phyloP scores from a whole-genome alignment of 2,888 invertebrate genomes.

The Ditula angustiorana region DNA sequence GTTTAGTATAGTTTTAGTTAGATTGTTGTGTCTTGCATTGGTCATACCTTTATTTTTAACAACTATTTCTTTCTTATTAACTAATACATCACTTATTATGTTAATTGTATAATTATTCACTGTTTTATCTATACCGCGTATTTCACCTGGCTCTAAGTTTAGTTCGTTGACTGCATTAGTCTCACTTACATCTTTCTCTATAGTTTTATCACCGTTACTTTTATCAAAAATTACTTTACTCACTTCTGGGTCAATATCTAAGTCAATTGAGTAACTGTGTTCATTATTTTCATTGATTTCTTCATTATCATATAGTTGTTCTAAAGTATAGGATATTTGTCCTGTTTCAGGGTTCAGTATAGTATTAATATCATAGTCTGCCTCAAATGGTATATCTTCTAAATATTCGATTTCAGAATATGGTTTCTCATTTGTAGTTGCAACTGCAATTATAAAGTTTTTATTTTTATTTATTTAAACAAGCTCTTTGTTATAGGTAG shows the following conservation, averaged over 20 bases:
- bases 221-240: not conserved
- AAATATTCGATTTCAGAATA: slow-evolving; percentile 16
- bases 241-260: slow-evolving; percentile 15
- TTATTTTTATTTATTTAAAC: no score
- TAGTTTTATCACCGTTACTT: not conserved
- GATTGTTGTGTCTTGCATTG: not conserved
- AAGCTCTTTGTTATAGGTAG: no score
- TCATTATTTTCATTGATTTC: not conserved
- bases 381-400: slow-evolving; percentile 15
- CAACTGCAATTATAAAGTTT: not conserved
- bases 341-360: slow-evolving; percentile 11
- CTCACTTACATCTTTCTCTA: not conserved
- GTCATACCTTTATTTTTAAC: not conserved
- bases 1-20: not conserved
- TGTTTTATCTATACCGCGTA: not conserved
- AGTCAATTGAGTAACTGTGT: slow-evolving; percentile 8
- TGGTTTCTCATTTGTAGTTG: not conserved
- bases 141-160: not conserved
- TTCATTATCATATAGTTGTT: slow-evolving; percentile 10
- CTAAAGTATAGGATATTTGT: slow-evolving; percentile 22
- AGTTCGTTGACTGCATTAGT: not conserved
- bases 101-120: not conserved
- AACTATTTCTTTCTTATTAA: not conserved
- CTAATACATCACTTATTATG: not conserved
- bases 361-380: slow-evolving; percentile 17